Conservation (phyloP, 2,113 vertebrate species). For the Rafetus swinhoei region DNA sequence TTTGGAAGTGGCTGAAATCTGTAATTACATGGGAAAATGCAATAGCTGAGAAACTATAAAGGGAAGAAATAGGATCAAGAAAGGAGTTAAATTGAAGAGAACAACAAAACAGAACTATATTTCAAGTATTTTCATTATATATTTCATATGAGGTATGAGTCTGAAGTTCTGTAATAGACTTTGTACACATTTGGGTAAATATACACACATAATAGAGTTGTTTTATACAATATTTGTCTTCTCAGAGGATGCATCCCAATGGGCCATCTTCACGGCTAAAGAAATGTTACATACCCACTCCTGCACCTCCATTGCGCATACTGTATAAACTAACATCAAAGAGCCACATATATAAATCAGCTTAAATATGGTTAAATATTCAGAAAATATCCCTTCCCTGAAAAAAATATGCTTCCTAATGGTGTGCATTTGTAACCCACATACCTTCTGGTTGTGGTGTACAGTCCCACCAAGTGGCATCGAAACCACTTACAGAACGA, state of each 20-base stretch:
- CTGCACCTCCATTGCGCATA: neutral
- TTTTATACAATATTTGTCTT: neutral
- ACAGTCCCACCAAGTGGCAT: no score
- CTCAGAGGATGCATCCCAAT: neutral
- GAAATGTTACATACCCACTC: accelerated
- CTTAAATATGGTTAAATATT: accelerated
- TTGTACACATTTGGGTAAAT: neutral
- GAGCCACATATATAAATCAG: accelerated
- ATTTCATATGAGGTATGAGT: neutral
- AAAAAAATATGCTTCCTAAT: neutral
- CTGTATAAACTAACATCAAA: neutral
- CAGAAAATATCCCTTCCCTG: neutral
- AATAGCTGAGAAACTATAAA: neutral
- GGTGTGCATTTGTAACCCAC: neutral
- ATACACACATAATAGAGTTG: neutral
- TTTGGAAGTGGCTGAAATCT: neutral
- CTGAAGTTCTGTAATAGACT: neutral
- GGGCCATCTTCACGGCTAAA: accelerated
- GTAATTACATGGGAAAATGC: neutral
- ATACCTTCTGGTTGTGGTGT: no score
- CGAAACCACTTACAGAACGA: no score
- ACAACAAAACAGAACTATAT: neutral
- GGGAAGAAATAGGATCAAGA: neutral
- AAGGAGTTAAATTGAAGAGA: neutral
- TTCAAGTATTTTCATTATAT: neutral